A percentile compares a stretch with the other conserved stretches of the same genome.
These are phyloP conservation scores for Scleropages formosus DNA, from an alignment of 2,797 vertebrate genomes.

Conservation along the genomic window DNA sequence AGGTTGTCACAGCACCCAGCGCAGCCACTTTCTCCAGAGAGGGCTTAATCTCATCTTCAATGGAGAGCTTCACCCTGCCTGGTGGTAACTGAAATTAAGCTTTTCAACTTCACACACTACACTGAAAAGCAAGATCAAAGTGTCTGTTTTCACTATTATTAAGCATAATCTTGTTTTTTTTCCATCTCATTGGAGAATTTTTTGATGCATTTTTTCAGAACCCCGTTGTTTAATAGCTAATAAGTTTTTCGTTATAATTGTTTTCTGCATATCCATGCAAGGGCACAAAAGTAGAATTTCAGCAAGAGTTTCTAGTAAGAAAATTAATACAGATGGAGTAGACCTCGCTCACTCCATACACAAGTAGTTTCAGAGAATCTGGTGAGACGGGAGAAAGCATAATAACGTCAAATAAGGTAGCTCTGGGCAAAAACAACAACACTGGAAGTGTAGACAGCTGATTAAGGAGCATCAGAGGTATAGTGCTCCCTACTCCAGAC, in stretches of 20 bases:
- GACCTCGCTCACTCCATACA: too few species aligned
- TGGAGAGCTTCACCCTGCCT: constrained; percentile 40
- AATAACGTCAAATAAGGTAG: too few species aligned
- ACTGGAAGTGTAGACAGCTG: too few species aligned
- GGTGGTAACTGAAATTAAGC: constrained; percentile 44
- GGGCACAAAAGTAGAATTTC: background rate
- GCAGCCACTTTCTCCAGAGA: constrained; percentile 31
- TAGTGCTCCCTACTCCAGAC: too few species aligned
- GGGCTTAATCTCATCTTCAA: constrained; percentile 38
- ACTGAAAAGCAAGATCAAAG: constrained; percentile 47
- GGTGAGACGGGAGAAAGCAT: too few species aligned
- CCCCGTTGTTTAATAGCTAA: background rate
- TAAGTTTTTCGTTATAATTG: background rate
- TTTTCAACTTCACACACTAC: constrained; percentile 28
- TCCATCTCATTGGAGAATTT: background rate
- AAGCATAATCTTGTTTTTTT: constrained; percentile 20
- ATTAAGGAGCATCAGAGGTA: too few species aligned
- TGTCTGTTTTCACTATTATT: constrained; percentile 18
- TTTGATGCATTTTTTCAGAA: background rate
- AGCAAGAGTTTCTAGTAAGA: background rate
- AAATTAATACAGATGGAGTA: too few species aligned
- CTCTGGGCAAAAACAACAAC: too few species aligned
- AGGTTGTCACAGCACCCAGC: constrained; percentile 43
- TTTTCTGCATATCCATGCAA: background rate
- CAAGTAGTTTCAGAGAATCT: too few species aligned